Evolutionary conservation across 2,888 invertebrate genomes (phyloP), one percentile per base, ranked within the genome.

Genomic region (Drosophila phalerata): DNA sequence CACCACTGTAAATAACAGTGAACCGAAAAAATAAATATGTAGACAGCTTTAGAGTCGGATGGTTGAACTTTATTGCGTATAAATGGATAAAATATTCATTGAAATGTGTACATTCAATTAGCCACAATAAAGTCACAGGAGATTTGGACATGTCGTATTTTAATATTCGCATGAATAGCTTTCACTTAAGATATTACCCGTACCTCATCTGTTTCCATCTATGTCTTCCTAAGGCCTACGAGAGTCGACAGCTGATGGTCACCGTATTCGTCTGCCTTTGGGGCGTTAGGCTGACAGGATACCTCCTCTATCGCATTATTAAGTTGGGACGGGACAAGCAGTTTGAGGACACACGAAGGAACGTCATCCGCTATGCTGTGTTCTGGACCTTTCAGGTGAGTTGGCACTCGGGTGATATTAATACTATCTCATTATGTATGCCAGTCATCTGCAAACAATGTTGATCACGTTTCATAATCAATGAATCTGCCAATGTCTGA

Each of bases 311-410:
- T 92, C 91, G 98, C 83, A 97, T 98, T 74, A 94, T 98, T 71
- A 97, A 97, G 93, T 96, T 98, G 79, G 98, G 98, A 17, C 94
- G 97, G 85, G 98, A 98, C 91, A 97, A 97, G 81, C 95, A 97
- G 89, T 98, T 98, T 90, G 97, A 97, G 90, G 98, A 98, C 91
- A 96, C 96, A 64, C 95, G 96, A 78, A 96, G 97, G 81, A 98
- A 97, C 90, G 95, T 96, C 17, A 95, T 97, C 57, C 94, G 97
- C 81, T 98, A 97, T 91, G 97, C 97, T n/a, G 96, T 97, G 5
- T 98, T 98, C 92, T 98, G 98, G 95, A 97, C 97, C 0, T 98
- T 98, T 92, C 96, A 97, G 94, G 96, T 96, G 93, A 91, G 80
- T 66, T 32, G 30, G 40, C 52, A 60, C 37, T 38, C 19, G 5